Percentiles rank a stretch among this genome's conserved stretches.
phyloP scores from a whole-genome alignment of 2,113 vertebrate genomes.

The Pachycephala philippinensis region DNA sequence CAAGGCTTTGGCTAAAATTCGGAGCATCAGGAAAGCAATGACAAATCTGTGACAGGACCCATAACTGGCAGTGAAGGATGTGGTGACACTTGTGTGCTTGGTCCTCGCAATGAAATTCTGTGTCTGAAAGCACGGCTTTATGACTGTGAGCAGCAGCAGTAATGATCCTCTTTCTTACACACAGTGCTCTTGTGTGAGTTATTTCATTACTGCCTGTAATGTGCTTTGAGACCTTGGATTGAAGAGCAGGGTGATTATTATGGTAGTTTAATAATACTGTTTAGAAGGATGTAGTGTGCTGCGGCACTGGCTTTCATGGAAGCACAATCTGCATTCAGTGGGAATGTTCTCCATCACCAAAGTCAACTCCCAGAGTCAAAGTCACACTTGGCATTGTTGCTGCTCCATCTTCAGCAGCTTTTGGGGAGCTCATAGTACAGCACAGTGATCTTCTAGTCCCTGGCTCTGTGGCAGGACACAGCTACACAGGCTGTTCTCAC shows the following conservation, averaged over 20 bases:
- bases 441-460: neutral
- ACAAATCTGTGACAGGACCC: neutral
- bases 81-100: neutral
- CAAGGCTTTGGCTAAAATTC: neutral
- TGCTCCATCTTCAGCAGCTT: neutral
- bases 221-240: conserved; percentile 55
- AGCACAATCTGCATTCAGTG: neutral
- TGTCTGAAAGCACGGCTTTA: neutral
- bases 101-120: neutral
- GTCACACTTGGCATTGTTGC: neutral
- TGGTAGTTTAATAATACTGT: conserved; percentile 47
- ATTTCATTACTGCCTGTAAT: conserved; percentile 54
- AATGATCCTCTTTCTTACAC: conserved; percentile 2
- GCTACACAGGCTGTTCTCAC: neutral
- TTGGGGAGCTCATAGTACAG: neutral
- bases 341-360: conserved; percentile 17
- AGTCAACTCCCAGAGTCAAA: conserved; percentile 24
- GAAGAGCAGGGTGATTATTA: conserved; percentile 50
- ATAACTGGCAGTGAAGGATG: neutral
- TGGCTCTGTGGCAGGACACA: fast-evolving
- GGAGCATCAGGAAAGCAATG: neutral
- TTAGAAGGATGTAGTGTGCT: conserved; percentile 35
- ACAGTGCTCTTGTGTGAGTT: conserved; percentile 23
- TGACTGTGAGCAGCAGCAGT: neutral
- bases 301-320: neutral